Evolutionary conservation across 2,888 invertebrate species (phyloP), one percentile per base, ranked within the genome.

Genomic region (Rhabditophanes sp.): DNA sequence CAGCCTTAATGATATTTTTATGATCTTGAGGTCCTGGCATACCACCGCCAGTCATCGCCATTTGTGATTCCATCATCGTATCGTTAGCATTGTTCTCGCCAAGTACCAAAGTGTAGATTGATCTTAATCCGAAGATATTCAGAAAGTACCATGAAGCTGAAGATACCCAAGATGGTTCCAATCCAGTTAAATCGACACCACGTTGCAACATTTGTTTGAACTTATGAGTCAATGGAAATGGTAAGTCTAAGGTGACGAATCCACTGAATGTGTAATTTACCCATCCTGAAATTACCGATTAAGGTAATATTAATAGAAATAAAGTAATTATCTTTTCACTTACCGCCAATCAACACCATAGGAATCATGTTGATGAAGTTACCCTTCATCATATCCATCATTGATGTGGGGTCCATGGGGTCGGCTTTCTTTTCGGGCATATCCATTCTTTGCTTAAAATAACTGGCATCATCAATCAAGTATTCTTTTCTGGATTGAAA

Each of bases 191-290:
- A 68, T 99, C 93, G 32, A 99, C 81, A 12, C 93, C 96, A 55
- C 93, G 75, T 71, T 99, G 96, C 52, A 99, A 72, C 96, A 99
- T 99, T 0, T 93, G 88, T 69, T 99, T 99, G 70, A 99, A 48
- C 32, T 96, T 77, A 30, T 93, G 72, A 0, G 96, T 99, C 51
- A 99, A 68, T 0, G 96, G 96, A 67, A 99, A 99, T 25, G 96
- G 96, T 8, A 96, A 93, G 71, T 88, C 85, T 22, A 40, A n/a
- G n/a, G 93, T 90, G 22, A 96, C 82, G 65, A 99, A 99, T 33
- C 96, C 96, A 27, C 90, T 93, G 69, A 99, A 96, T 75, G 93
- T 93, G 93, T 93, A 99, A 68, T 96, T 99, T 57, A 99, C 96
- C 93, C 96, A 99, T 8, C 87, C 96, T 59, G 93, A 96, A 52